Base-by-base conservation (phyloP, 2,113 vertebrate genomes). In the Condylura cristata region DNA sequence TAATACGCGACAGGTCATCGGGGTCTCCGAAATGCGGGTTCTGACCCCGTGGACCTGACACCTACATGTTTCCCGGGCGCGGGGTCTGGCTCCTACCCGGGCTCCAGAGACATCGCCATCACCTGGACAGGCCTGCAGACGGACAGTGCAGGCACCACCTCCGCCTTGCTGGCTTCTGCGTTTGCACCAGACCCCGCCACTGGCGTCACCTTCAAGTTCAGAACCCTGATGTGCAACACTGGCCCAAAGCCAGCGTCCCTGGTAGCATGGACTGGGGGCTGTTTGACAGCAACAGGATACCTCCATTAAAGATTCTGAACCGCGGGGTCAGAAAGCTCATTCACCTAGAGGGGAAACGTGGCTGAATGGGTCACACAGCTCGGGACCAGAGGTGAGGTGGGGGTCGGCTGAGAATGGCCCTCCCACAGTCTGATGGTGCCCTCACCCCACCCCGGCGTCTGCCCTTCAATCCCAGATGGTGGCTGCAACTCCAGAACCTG, bases 351-450 rank as follows among this genome's bases (percentile, higher is more conserved):
- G 2, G 60, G 8, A 3, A 30, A 20, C 60, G 34, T 3, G 16
- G 17, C 1, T 26, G 13, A 44, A 22, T 34, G 12, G 9, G 34
- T 34, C 32, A 37, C 13, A 53, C 22, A 70, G 28, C 75, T 3
- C 0, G 2, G 81, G 65, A 2, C 3, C 0, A 46, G 30, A 32
- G 0, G 5, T 5, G 12, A 83, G 44, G 7, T 63, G 22, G 16
- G 3, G 8, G 28, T 28, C 2, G 9, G 13, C 41, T n/a, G 0
- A 13, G 3, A 5, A n/a, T 12, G 8, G 1, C 16, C 56, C 58
- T 56, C 34, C 24, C 51, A 56, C 66, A 37, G 65, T 51, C 6
- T 20, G 58, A 39, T 3, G 44, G 24, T 32, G 34, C 4, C 51
- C 20, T 17, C 16, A 12, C 3, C 65, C 34, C 24, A 18, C 8